phyloP scores from a whole-genome alignment of 2,797 vertebrate genomes.

The Hemitrygon akajei region DNA sequence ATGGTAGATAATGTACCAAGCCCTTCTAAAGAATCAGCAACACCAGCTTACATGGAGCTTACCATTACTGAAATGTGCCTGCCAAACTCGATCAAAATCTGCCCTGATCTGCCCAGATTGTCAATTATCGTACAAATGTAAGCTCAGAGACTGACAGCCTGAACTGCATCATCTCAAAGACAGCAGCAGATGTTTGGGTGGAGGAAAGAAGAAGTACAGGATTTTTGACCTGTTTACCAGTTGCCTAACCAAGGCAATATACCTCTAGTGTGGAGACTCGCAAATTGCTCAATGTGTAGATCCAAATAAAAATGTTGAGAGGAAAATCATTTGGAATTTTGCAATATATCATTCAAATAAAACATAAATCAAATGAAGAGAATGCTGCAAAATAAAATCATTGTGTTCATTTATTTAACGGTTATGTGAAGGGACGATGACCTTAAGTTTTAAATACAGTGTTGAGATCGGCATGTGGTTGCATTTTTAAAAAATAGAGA shows the following conservation, averaged over 20 bases:
- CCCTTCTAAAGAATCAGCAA: neutral
- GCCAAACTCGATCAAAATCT: constrained; percentile 11
- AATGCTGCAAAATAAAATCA: neutral
- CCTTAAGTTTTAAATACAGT: neutral
- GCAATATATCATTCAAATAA: neutral
- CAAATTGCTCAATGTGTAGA: neutral
- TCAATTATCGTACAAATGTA: constrained; percentile 10
- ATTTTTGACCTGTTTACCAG: constrained; percentile 6
- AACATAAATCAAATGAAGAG: neutral
- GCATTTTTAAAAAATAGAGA: neutral
- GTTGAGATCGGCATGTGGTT: neutral
- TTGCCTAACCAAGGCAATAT: neutral
- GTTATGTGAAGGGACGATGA: neutral
- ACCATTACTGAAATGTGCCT: neutral
- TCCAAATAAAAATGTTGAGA: neutral
- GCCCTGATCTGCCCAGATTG: neutral
- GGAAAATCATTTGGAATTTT: neutral
- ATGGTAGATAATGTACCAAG: neutral
- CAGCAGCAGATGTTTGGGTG: neutral
- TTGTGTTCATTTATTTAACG: neutral
- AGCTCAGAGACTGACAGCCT: neutral
- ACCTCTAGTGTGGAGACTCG: neutral
- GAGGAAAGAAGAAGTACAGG: neutral
- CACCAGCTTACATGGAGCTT: neutral
- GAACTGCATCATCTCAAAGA: neutral